Percentiles rank a stretch among this genome's conserved stretches.
These are phyloP conservation scores for Epinephelus lanceolatus DNA, from an alignment of 2,113 vertebrate genomes.

Conservation along the genomic window DNA sequence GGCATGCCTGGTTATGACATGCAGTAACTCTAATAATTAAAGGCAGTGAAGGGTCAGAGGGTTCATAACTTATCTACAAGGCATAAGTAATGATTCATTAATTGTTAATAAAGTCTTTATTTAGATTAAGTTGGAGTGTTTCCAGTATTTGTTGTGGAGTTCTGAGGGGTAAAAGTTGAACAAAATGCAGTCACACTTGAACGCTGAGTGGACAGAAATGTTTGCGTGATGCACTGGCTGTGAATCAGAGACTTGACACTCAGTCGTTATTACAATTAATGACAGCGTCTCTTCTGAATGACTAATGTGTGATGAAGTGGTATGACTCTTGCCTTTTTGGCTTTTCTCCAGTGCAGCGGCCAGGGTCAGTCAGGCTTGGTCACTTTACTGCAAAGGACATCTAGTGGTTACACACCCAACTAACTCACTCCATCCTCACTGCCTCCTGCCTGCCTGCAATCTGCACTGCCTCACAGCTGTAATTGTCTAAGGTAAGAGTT, in stretches of 20 bases:
- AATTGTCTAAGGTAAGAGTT: slow-evolving; percentile 16
- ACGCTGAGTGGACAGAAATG: slow-evolving; percentile 69
- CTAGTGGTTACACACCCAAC: slow-evolving; percentile 47
- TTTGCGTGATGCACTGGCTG: slow-evolving; percentile 48
- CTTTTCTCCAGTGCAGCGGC: slow-evolving; percentile 34
- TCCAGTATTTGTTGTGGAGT: not conserved
- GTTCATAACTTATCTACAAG: not conserved
- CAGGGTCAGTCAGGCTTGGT: slow-evolving; percentile 33
- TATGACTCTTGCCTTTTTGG: slow-evolving; percentile 58
- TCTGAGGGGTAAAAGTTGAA: slow-evolving; percentile 47
- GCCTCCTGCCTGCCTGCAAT: not conserved
- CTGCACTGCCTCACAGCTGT: slow-evolving; percentile 5
- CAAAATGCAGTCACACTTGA: slow-evolving; percentile 42
- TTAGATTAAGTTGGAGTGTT: not conserved
- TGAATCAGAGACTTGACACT: slow-evolving; percentile 79
- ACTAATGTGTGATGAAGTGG: slow-evolving; percentile 67
- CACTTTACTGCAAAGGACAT: slow-evolving; percentile 62
- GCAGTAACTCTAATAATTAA: not conserved
- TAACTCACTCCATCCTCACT: slow-evolving; percentile 5
- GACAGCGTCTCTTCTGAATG: slow-evolving; percentile 74
- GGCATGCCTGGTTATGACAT: not conserved
- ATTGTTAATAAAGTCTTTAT: not conserved
- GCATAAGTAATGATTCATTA: not conserved
- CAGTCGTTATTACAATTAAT: slow-evolving; percentile 75
- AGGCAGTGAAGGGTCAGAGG: not conserved